These are phyloP conservation scores for Stichopus horrens DNA, from an alignment of 53 echinoderm and acorn worm genomes.

Conservation along the genomic window DNA sequence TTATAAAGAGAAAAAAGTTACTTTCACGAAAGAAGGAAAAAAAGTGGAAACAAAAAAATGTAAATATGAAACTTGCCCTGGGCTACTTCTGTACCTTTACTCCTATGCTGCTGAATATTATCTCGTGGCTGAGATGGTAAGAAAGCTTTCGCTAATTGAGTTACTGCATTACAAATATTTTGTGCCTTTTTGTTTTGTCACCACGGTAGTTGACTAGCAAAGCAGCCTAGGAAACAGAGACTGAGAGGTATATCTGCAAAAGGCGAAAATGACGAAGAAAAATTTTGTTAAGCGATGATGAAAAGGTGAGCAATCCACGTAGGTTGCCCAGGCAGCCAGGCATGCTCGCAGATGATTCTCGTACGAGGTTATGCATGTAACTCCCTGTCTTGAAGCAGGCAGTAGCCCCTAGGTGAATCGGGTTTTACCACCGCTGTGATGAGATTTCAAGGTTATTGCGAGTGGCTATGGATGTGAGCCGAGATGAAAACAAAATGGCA, in stretches of 20 bases:
- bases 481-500: background rate
- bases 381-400: background rate
- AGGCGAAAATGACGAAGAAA: background rate
- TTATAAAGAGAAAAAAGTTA: background rate
- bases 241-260: background rate
- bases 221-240: background rate
- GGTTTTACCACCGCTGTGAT: background rate
- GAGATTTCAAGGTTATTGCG: background rate
- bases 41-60: background rate
- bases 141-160: conserved; percentile 35
- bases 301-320: background rate
- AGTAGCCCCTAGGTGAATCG: background rate
- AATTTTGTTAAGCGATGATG: background rate
- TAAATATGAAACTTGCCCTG: conserved; percentile 23
- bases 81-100: conserved; percentile 11
- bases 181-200: background rate
- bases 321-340: too few relatives aligned
- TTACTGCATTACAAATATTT: conserved; percentile 29
- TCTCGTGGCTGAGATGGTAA: background rate
- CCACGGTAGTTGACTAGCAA: background rate
- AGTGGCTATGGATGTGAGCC: background rate
- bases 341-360: too few relatives aligned
- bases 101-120: background rate
- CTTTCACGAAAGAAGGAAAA: conserved; percentile 15
- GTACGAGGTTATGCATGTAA: too few relatives aligned